Evolutionary conservation across 2,888 invertebrate species (phyloP), one percentile per base, ranked within the genome.

Genomic region (Apamea sordens): DNA sequence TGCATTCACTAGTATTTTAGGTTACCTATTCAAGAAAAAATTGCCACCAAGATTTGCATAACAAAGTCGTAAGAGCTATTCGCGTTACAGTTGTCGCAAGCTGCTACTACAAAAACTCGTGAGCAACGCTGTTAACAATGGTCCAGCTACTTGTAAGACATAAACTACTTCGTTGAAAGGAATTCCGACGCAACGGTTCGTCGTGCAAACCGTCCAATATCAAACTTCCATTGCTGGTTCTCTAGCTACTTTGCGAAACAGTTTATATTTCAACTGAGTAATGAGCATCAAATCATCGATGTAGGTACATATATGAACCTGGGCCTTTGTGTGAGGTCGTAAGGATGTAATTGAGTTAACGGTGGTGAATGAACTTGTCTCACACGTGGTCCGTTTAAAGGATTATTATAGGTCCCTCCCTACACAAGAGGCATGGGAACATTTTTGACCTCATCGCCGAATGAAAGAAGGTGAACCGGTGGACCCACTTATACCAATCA

Each of bases 301-400:
- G 50, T 41, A 44, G 44, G 47, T 47, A 47, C 13, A 7, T 44
- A 74, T 67, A 44, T 65, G 72, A 75, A 53, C 73, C 24, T 73
- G 41, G 21, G 2, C 65, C 21, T 80, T 80, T 77, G 78, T 86
- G 76, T 77, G 80, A 28, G 65, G 76, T 71, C 73, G 47, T 85
- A 83, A 78, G 83, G 79, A 82, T 78, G 82, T 92, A 90, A 91
- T 93, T 87, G 88, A 90, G 88, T 92, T 90, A 92, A 89, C 90
- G 89, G 92, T 93, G 92, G 93, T 93, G 92, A 94, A 92, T 90
- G 92, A 93, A 93, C 93, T 91, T 90, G 78, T 72, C 80, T 84
- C 82, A 83, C 80, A 86, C 73, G 80, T 86, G 82, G 10, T 82
- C 44, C 47, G 68, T 69, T 36, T 74, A 75, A 73, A 83, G 77